Evolutionary conservation across 1,140 invertebrate genomes (phyloP).

Genomic region (Venustaconcha ellipsiformis): DNA sequence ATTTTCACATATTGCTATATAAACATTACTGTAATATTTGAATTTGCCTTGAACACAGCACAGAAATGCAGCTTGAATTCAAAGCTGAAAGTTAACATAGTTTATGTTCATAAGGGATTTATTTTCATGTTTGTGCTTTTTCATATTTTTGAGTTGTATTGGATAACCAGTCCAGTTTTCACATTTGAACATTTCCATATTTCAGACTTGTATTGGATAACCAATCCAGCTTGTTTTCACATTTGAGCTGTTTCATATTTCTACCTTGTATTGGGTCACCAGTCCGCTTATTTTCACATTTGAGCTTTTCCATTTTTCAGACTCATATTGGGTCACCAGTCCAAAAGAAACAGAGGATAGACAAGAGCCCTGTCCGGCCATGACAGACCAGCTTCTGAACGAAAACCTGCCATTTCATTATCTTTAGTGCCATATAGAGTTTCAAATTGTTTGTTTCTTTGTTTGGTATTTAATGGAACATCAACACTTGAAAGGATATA

Average conservation of each 20-base stretch:
- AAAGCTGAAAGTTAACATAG: too few species aligned
- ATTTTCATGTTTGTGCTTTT: not conserved
- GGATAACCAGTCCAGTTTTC: too few species aligned
- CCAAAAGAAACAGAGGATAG: slow-evolving; percentile 27
- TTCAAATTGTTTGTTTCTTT: too few species aligned
- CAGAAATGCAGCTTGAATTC: too few species aligned
- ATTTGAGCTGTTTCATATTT: not conserved
- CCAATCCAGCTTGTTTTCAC: slow-evolving; percentile 5
- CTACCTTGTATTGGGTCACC: not conserved
- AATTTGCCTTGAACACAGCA: too few species aligned
- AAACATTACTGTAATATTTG: too few species aligned
- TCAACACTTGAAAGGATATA: too few species aligned
- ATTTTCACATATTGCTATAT: too few species aligned
- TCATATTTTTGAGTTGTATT: not conserved
- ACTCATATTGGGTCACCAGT: slow-evolving; percentile 29
- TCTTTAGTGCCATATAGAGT: too few species aligned
- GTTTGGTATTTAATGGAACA: too few species aligned
- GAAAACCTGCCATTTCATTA: too few species aligned
- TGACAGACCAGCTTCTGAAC: not conserved
- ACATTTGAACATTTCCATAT: not conserved
- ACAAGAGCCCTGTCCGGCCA: slow-evolving; percentile 22
- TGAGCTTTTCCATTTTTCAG: slow-evolving; percentile 11
- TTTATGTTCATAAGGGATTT: too few species aligned
- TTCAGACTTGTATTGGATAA: slow-evolving; percentile 25
- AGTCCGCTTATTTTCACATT: not conserved